Percentiles rank a stretch among this genome's conserved stretches.
Conservation (phyloP, 2,888 invertebrate genomes). For the Agonopterix subpropinquella region DNA sequence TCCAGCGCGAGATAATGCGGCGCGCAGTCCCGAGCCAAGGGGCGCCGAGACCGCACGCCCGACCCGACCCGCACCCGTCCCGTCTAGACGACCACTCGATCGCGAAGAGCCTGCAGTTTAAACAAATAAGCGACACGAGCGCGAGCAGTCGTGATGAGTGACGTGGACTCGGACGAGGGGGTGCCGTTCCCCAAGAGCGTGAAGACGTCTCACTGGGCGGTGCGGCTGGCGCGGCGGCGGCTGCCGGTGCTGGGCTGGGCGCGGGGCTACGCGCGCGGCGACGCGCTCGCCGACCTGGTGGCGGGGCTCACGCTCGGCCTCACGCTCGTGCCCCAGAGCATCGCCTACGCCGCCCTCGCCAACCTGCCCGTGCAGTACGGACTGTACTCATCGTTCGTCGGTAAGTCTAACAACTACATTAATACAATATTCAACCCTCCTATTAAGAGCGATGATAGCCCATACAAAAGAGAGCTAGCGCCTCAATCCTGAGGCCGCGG, state of each 20-base stretch:
- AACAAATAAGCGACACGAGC: conserved; percentile 10
- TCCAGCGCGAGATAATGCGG: too few species aligned
- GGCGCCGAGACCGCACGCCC: not conserved
- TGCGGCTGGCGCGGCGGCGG: conserved; percentile 27
- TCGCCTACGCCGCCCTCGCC: conserved; percentile 92
- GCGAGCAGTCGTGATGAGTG: conserved; percentile 26
- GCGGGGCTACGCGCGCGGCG: conserved; percentile 79
- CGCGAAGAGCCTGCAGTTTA: not conserved
- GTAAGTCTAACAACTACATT: conserved; percentile 36
- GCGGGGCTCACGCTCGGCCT: conserved; percentile 93
- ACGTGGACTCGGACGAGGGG: conserved; percentile 1
- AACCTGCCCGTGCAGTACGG: conserved; percentile 93
- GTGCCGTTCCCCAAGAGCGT: conserved; percentile 5
- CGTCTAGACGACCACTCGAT: not conserved
- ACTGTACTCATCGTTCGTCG: conserved; percentile 93
- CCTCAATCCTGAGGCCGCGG: too few species aligned
- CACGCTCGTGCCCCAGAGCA: conserved; percentile 94
- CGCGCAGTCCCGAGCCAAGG: too few species aligned
- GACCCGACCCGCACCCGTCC: not conserved
- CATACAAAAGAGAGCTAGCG: too few species aligned
- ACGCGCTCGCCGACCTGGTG: conserved; percentile 86
- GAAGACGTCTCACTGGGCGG: conserved; percentile 18
- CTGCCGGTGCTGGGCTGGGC: conserved; percentile 80
- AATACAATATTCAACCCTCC: too few species aligned
- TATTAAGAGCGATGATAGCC: too few species aligned